Base-by-base conservation (phyloP, 2,888 invertebrate species). In the Pedicia rivosa region DNA sequence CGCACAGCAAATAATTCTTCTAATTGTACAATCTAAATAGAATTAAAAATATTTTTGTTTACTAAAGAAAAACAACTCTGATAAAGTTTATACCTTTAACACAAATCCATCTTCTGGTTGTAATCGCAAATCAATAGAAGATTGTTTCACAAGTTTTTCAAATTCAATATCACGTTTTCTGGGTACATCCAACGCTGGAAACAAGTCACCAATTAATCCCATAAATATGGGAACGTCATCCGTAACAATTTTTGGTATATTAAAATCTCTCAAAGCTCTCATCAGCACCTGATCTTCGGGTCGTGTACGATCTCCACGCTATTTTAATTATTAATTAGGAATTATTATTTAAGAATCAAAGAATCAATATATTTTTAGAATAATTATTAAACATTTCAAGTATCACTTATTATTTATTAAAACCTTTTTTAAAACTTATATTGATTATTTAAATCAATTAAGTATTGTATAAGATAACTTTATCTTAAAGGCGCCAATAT, bases 211-310 rank as follows among this genome's bases (percentile, higher is more conserved):
- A 46, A 92, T 91, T 15, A 92, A 68, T 10, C 91, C 92, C 86
- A 92, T 84, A 55, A 92, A 92, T 2, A 92, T 80, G 0, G 87
- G 79, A 39, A 78, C 73, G 53, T 92, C 92, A 49, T 92, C 91
- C 0, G 90, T 86, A 7, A 92, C 77, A 47, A 92, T 90, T 67
- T 92, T 92, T 0, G 92, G 92, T 39, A 87, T 79, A 56, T 92
- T 92, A 57, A 92, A 92, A 65, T 92, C 92, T 59, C 92, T 67
- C 46, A 92, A 57, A 1, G 92, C 92, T 57, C 92, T 68, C 91
- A 92, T 92, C 34, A 92, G 59, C 25, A 90, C 90, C 67, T 91
- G 88, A 59, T 92, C 91, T 64, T 92, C 91, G 1, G 90, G 80
- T 24, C 82, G 66, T 19, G 63, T 62, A 36, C 77, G 68, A 53